Percentiles rank a stretch among this genome's conserved stretches.
phyloP scores from a whole-genome alignment of 2,113 vertebrate genomes.

The Poeciliopsis turrubarensis region DNA sequence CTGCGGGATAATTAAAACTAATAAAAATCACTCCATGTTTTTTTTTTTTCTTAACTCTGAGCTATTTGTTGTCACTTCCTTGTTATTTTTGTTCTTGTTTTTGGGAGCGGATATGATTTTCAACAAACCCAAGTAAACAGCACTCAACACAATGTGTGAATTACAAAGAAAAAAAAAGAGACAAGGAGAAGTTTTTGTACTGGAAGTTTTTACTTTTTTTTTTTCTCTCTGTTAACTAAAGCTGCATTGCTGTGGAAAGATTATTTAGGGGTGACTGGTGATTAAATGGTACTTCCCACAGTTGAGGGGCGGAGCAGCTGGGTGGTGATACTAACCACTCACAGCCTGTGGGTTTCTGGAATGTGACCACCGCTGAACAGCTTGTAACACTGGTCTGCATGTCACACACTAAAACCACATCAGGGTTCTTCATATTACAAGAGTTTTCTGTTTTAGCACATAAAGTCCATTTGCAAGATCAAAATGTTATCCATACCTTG shows the following conservation, averaged over 20 bases:
- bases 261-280: conserved; percentile 55
- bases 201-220: conserved; percentile 5
- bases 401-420: conserved; percentile 37
- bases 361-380: conserved; percentile 65
- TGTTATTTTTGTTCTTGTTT: conserved; percentile 9
- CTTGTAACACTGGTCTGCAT: conserved; percentile 16
- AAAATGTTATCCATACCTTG: background rate
- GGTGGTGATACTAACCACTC: conserved; percentile 49
- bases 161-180: conserved; percentile 31
- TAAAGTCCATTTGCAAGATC: conserved; percentile 16
- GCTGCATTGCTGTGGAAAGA: conserved; percentile 42
- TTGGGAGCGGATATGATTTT: conserved; percentile 1
- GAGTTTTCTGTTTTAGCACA: conserved; percentile 15
- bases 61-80: background rate
- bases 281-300: conserved; percentile 54
- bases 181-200: conserved; percentile 19
- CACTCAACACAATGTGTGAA: background rate
- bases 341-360: conserved; percentile 64
- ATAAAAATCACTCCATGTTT: conserved; percentile 41
- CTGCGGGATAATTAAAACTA: conserved; percentile 46
- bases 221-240: conserved; percentile 21
- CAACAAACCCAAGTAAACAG: conserved; percentile 20
- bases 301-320: conserved; percentile 13
- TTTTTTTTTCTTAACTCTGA: conserved; percentile 8
- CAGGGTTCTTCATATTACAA: conserved; percentile 31